Base-by-base conservation (phyloP, 2,797 vertebrate species). In the Mallotus villosus region DNA sequence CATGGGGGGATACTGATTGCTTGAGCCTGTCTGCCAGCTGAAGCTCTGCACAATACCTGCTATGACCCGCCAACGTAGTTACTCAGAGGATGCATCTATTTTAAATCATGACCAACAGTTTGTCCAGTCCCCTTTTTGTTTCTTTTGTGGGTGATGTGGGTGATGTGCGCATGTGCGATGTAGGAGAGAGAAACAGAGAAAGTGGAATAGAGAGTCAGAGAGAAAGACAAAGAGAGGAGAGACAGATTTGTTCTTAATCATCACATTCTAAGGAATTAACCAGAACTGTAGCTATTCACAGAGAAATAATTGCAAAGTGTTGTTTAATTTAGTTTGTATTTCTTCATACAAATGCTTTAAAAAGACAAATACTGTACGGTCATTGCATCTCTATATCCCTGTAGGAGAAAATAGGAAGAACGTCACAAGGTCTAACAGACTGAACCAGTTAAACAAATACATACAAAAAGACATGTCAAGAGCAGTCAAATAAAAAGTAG, bases 41-140 rank as follows among this genome's bases (percentile, higher is more conserved):
- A 19, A 59, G 63, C 65, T 57, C 64, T 53, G 63, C 63, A 51
- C 24, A 62, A 58, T 60, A 59, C 29, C 55, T 69, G 53, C 32
- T 59, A 58, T 55, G 58, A 59, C 5, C 27, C 57, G 12, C 21
- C 1, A 58, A 57, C 1, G 27, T 34, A 57, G 29, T 68, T 24
- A 68, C 53, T n/a, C n/a, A 71, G 17, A 63, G 4, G 60, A 63
- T 19, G 41, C 19, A 41, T 64, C n/a, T 61, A 71, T 71, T 71
- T 65, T 65, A 46, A 51, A 32, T 65, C 27, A 21, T 70, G 68
- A 37, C 63, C 53, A 70, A 75, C 60, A 34, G 19, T 69, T 68
- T 32, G 67, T 74, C 81, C 78, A 76, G 78, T 74, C 80, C 74
- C 76, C 58, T 53, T 67, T 72, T 66, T 68, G 63, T 53, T 59